Evolutionary conservation across 35 echinoderm and acorn worm species (phyloP).

Genomic region (Strongylocentrotus purpuratus): DNA sequence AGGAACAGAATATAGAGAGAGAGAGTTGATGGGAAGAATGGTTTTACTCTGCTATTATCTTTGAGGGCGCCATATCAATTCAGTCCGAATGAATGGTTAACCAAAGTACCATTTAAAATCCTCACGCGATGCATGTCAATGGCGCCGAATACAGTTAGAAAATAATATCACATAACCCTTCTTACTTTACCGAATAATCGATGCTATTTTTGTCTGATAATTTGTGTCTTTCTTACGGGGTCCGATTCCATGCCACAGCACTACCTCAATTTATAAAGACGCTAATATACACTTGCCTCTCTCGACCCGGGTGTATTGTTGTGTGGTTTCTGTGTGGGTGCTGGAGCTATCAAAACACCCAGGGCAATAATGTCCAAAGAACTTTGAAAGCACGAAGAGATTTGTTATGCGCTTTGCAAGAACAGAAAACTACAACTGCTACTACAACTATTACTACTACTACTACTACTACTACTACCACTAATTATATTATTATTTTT

Average conservation of each 20-base stretch:
- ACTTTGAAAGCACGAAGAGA: too few species aligned
- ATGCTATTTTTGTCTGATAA: too few species aligned
- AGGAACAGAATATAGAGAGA: background rate
- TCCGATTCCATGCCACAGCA: too few species aligned
- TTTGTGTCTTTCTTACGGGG: too few species aligned
- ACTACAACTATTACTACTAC: background rate
- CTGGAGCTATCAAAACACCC: background rate
- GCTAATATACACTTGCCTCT: too few species aligned
- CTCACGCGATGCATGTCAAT: too few species aligned
- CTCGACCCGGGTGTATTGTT: too few species aligned
- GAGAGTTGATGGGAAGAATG: background rate
- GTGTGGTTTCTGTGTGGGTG: background rate
- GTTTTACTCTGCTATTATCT: background rate
- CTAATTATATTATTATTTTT: background rate
- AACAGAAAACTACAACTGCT: background rate
- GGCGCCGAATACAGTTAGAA: too few species aligned
- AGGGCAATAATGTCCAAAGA: background rate
- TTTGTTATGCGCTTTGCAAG: background rate
- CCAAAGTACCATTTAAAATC: background rate
- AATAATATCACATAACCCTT: too few species aligned
- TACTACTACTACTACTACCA: background rate
- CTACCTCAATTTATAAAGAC: too few species aligned
- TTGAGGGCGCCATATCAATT: background rate
- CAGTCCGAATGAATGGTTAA: background rate
- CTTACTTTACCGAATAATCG: too few species aligned